Evolutionary conservation across 2,113 vertebrate genomes (phyloP).

Genomic region (Nibea coibor): DNA sequence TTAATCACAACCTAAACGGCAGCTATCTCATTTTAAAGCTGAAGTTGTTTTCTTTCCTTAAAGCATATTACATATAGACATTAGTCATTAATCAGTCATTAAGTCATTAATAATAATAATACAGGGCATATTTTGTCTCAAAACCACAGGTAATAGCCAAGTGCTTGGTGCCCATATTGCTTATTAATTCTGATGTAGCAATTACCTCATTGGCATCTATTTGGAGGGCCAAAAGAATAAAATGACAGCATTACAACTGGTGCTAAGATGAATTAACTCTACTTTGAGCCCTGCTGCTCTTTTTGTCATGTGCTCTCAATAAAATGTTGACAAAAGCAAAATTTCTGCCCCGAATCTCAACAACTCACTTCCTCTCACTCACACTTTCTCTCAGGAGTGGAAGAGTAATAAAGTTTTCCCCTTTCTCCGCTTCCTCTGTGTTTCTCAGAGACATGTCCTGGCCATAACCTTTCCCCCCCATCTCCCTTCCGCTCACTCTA

Average conservation of each 20-base stretch:
- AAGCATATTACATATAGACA: not conserved
- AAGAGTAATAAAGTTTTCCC: constrained; percentile 63
- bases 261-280: not conserved
- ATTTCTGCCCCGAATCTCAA: constrained; percentile 2
- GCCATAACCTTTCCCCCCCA: constrained; percentile 60
- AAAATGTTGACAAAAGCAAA: constrained; percentile 34
- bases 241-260: constrained; percentile 7
- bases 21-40: constrained; percentile 3
- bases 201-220: constrained; percentile 2
- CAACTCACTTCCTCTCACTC: constrained; percentile 19
- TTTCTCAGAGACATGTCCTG: constrained; percentile 67
- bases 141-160: not conserved
- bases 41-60: not conserved
- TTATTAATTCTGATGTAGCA: constrained; percentile 17
- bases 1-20: not conserved
- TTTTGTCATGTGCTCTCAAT: constrained; percentile 12
- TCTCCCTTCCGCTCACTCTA: constrained; percentile 32
- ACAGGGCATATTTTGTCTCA: not conserved
- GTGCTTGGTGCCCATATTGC: not conserved
- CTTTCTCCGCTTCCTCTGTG: constrained; percentile 46
- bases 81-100: too few species aligned
- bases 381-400: constrained; percentile 25
- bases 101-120: too few species aligned
- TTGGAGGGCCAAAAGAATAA: not conserved
- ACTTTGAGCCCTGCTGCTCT: not conserved